These are phyloP conservation scores for Carcina quercana DNA, from an alignment of 2,888 invertebrate species.

Conservation along the genomic window DNA sequence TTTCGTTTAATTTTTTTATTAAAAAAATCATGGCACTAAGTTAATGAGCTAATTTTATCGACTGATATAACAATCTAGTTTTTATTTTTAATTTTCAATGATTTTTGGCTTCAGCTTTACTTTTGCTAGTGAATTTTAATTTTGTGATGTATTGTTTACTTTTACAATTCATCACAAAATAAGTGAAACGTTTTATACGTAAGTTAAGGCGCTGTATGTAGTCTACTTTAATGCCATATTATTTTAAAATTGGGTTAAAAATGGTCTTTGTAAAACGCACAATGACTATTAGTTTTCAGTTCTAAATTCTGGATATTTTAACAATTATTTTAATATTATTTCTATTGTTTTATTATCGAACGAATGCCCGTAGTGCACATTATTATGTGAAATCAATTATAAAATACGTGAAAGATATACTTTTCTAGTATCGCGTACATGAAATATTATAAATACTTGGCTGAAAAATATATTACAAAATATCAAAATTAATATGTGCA, in stretches of 20 bases:
- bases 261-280: not conserved
- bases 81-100: conserved; percentile 24
- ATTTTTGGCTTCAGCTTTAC: conserved; percentile 51
- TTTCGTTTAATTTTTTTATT: conserved; percentile 41
- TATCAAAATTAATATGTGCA: conserved; percentile 32
- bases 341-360: too few relatives aligned
- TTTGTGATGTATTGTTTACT: conserved; percentile 33
- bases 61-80: conserved; percentile 47
- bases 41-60: conserved; percentile 38
- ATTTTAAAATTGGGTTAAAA: conserved; percentile 26
- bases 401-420: too few relatives aligned
- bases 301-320: too few relatives aligned
- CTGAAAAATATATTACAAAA: conserved; percentile 4
- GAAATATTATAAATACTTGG: not conserved
- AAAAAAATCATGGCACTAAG: conserved; percentile 32
- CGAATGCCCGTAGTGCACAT: too few relatives aligned
- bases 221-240: not conserved
- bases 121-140: conserved; percentile 32
- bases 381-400: too few relatives aligned
- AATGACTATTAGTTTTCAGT: too few relatives aligned
- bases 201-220: conserved; percentile 28
- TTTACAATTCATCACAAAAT: conserved; percentile 30
- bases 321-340: too few relatives aligned
- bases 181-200: conserved; percentile 14
- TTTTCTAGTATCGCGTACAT: too few relatives aligned